Base-by-base conservation (phyloP, 2,888 invertebrate species). In the Chymomyza amoena region DNA sequence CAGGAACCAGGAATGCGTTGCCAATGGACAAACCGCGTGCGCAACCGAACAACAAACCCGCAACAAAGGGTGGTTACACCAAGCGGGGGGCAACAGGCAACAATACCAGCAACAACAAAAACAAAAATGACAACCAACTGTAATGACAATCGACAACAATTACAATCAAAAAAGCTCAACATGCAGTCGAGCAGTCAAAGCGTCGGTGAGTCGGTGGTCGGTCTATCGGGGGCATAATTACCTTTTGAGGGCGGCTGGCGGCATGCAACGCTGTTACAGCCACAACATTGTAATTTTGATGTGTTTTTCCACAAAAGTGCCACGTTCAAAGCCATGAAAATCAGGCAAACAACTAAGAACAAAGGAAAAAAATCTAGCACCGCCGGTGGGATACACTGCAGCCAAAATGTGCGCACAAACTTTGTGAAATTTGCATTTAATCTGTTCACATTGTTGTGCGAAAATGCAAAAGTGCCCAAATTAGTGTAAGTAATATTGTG, bases 111-210 rank as follows among this genome's bases (percentile, higher is more conserved):
- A 74, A 73, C 80, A 85, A 84, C 80, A 80, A 66, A 82, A 80
- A 63, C 73, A 74, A 73, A 87, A 77, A 78, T 78, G 69, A 64
- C 79, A 75, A 79, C 78, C 39, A 83, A 80, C 77, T 73, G 88
- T 88, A 88, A 88, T 84, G 83, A 86, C 83, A 84, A 84, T 84
- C 87, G 88, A 84, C 88, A 84, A 84, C 88, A 84, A 84, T 84
- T 84, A 84, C 88, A 86, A 88, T 84, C 88, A 83, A 81, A 83
- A 83, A 87, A 73, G 84, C 82, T 70, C 68, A 61, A 61, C 59
- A 59, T 50, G 50, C 61, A 32, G 25, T 69, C 69, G 68, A 61
- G 57, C 62, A 60, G 32, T 56, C n/a, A 51, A 57, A 59, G 16
- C 13, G 45, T 57, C 28, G 39, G 61, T 52, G 13, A 28, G 62